These are phyloP conservation scores for Oligia strigilis DNA, from an alignment of 2,888 invertebrate species.

Conservation along the genomic window DNA sequence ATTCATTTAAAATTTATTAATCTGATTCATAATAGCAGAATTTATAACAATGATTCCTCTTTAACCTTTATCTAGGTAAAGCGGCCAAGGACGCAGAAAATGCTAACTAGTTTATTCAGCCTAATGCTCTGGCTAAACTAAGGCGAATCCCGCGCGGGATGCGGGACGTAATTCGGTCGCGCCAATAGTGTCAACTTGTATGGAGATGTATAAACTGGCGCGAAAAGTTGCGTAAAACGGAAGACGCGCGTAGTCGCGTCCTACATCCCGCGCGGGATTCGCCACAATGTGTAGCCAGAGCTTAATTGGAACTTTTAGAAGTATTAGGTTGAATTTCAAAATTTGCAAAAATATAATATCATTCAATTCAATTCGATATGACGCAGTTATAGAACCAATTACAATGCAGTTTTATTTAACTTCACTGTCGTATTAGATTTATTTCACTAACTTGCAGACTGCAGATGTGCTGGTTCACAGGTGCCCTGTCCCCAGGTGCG, in stretches of 20 bases:
- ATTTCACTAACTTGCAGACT: neutral
- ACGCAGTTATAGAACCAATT: neutral
- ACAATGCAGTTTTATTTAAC: neutral
- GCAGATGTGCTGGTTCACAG: neutral
- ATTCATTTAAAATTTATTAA: constrained; percentile 3
- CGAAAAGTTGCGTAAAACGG: neutral
- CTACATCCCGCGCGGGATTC: too few relatives aligned
- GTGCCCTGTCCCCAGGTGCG: constrained; percentile 13
- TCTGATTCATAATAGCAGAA: neutral
- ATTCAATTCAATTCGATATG: neutral
- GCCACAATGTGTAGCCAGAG: neutral
- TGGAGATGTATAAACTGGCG: neutral
- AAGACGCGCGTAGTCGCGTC: neutral
- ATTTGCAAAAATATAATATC: neutral
- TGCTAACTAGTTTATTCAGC: neutral
- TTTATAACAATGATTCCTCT: constrained; percentile 32
- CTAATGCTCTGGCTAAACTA: neutral
- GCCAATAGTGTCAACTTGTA: neutral
- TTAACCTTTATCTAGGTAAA: neutral
- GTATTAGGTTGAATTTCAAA: neutral
- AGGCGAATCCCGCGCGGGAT: too few relatives aligned
- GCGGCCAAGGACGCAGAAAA: constrained; percentile 21
- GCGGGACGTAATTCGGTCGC: too few relatives aligned
- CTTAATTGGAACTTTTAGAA: constrained; percentile 1
- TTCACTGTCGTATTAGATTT: neutral